These are phyloP conservation scores for Marmota flaviventris DNA, from an alignment of 2,113 vertebrate genomes.

Conservation along the genomic window DNA sequence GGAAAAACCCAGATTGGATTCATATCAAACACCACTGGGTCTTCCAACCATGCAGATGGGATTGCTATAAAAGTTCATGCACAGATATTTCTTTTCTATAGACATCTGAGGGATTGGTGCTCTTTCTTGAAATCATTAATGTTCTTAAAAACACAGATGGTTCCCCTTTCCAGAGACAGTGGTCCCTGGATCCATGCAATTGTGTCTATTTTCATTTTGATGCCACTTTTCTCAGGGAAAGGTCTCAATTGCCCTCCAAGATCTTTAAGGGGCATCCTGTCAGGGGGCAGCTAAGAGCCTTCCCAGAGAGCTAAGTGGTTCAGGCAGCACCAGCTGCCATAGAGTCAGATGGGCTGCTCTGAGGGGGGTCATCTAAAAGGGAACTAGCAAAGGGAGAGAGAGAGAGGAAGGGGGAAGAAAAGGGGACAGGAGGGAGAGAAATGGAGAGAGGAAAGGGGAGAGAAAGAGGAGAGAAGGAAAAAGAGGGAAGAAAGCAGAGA, in stretches of 20 bases:
- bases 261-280: slow-evolving; percentile 12
- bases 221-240: slow-evolving; percentile 44
- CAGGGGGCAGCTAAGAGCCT: neutral
- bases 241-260: neutral
- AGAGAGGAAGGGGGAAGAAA: neutral
- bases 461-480: neutral
- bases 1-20: slow-evolving; percentile 19
- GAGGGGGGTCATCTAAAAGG: neutral
- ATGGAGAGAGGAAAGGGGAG: rapidly evolving
- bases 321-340: neutral
- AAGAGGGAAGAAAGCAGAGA: rapidly evolving
- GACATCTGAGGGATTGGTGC: neutral
- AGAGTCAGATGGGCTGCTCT: neutral
- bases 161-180: neutral
- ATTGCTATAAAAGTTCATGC: rapidly evolving
- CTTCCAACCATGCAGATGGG: neutral
- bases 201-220: slow-evolving; percentile 60
- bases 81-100: neutral
- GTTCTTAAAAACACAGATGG: slow-evolving; percentile 6
- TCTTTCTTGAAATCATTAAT: neutral
- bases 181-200: neutral
- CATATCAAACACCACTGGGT: neutral
- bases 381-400: neutral
- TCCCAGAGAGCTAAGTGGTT: neutral
- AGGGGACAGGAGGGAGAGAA: no score